Conservation (phyloP, 2,888 invertebrate species). For the Octodonta nipae region DNA sequence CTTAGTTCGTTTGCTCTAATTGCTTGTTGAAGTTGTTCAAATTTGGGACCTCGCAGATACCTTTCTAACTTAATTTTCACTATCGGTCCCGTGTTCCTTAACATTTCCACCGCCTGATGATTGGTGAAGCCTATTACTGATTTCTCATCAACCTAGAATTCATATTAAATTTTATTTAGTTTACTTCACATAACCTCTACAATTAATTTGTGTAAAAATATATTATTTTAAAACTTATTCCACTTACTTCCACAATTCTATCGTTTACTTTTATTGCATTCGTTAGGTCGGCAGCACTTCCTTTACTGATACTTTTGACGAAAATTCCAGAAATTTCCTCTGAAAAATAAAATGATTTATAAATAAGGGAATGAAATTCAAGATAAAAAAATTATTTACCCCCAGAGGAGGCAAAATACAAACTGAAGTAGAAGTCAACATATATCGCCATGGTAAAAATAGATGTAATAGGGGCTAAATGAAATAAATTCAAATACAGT, state of each 20-base stretch:
- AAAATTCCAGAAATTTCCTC: conserved; percentile 99
- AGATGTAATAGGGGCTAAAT: too few relatives aligned
- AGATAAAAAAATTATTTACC: too few relatives aligned
- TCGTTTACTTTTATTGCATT: conserved; percentile 89
- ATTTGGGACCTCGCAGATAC: conserved; percentile 78
- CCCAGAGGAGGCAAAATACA: too few relatives aligned
- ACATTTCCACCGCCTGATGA: conserved; percentile 79
- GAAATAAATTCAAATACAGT: too few relatives aligned
- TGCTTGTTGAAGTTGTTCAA: conserved; percentile 67
- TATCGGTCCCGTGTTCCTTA: conserved; percentile 66
- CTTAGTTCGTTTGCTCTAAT: conserved; percentile 57
- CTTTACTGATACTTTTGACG: conserved; percentile 94
- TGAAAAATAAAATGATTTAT: too few relatives aligned
- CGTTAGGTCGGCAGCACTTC: conserved; percentile 88
- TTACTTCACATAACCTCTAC: too few relatives aligned
- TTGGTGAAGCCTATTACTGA: conserved; percentile 86
- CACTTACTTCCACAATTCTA: conserved; percentile 87
- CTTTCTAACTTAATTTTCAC: conserved; percentile 59
- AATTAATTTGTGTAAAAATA: too few relatives aligned
- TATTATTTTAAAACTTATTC: too few relatives aligned
- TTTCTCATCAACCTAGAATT: conserved; percentile 63
- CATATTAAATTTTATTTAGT: too few relatives aligned
- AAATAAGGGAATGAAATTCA: too few relatives aligned
- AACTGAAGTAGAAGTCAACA: too few relatives aligned
- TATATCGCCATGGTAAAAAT: too few relatives aligned